Evolutionary conservation across 2,888 invertebrate genomes (phyloP).

Genomic region (Tachina grossa): DNA sequence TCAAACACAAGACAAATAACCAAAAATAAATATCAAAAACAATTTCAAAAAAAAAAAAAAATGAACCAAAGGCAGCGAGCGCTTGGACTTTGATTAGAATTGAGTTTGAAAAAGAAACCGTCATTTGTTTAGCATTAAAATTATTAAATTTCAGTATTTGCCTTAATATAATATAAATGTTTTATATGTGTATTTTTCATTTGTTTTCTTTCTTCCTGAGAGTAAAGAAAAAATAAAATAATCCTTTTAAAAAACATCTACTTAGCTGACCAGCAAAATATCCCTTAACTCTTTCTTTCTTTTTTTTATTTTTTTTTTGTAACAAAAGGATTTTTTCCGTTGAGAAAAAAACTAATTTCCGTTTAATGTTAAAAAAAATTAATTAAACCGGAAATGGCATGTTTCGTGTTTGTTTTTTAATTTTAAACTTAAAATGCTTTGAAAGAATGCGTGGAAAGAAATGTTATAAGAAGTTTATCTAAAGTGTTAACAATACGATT

Average conservation of each 20-base stretch:
- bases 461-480: conserved; percentile 19
- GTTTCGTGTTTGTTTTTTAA: conserved; percentile 53
- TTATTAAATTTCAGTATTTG: neutral
- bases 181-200: too few species aligned
- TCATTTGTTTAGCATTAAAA: conserved; percentile 20
- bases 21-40: conserved; percentile 32
- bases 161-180: neutral
- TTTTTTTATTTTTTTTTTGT: conserved; percentile 1
- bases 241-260: conserved; percentile 41
- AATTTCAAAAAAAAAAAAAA: conserved; percentile 14
- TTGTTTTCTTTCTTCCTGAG: too few species aligned
- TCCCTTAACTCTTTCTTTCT: conserved; percentile 40
- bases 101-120: conserved; percentile 48
- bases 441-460: conserved; percentile 7
- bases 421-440: conserved; percentile 49
- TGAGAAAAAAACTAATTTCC: conserved; percentile 57
- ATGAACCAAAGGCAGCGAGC: conserved; percentile 17
- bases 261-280: conserved; percentile 40
- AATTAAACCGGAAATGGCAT: conserved; percentile 66
- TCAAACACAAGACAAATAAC: neutral
- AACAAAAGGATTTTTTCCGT: conserved; percentile 19
- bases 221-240: neutral
- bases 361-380: conserved; percentile 46
- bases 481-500: conserved; percentile 71
- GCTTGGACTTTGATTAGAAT: conserved; percentile 35